phyloP scores from a whole-genome alignment of 2,888 invertebrate species.

The Carcina quercana region DNA sequence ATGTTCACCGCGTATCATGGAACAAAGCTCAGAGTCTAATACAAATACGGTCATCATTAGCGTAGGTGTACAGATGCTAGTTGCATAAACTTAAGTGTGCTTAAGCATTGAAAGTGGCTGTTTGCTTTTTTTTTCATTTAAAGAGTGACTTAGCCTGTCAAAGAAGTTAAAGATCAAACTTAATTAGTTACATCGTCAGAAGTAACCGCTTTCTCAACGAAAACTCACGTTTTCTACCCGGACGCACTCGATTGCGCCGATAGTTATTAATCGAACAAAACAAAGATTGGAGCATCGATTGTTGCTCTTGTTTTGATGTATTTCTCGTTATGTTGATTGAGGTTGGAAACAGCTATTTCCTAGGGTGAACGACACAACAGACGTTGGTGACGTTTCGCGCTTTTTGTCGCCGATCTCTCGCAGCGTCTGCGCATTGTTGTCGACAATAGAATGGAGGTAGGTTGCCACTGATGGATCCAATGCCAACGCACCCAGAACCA shows the following conservation, averaged over 20 bases:
- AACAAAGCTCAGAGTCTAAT: conserved; percentile 6
- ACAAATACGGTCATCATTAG: conserved; percentile 14
- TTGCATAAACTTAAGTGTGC: no score
- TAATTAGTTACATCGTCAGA: no score
- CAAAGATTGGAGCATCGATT: conserved; percentile 18
- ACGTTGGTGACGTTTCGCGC: conserved; percentile 1
- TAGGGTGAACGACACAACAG: conserved; percentile 10
- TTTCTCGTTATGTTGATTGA: conserved; percentile 1
- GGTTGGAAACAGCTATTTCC: conserved; percentile 5
- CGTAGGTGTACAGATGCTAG: not conserved
- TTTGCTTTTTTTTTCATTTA: no score
- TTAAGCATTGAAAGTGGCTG: no score
- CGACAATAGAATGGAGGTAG: conserved; percentile 6
- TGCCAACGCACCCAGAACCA: conserved; percentile 1
- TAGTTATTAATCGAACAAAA: conserved; percentile 17
- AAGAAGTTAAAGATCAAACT: no score
- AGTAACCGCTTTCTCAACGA: no score
- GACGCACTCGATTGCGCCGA: conserved; percentile 21
- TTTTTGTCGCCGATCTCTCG: conserved; percentile 12
- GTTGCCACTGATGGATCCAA: conserved; percentile 7
- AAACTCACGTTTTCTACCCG: conserved; percentile 20
- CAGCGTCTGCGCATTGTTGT: conserved; percentile 9
- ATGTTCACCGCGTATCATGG: not conserved
- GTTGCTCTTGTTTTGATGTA: conserved; percentile 1
- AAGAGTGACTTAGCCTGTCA: no score